Evolutionary conservation across 2,797 vertebrate species (phyloP).

Genomic region (Cichlasoma orientale): DNA sequence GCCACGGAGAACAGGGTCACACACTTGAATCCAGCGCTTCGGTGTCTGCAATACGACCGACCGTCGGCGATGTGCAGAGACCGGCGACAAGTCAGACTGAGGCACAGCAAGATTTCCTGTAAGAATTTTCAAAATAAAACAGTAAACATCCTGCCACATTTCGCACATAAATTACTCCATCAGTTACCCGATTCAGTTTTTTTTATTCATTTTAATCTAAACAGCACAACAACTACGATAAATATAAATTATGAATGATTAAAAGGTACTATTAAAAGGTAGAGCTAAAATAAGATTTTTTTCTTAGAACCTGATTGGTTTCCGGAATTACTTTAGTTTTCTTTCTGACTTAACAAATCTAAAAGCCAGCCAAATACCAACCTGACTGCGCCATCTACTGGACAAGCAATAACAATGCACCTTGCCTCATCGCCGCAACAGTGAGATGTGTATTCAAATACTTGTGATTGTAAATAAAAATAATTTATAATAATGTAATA

Average conservation of each 20-base stretch:
- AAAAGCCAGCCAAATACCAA: neutral
- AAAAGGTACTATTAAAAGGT: neutral
- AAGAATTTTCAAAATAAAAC: slow-evolving; percentile 18
- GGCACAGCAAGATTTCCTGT: neutral
- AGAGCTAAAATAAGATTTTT: neutral
- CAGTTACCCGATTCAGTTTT: neutral
- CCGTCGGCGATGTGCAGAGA: neutral
- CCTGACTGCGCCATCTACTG: slow-evolving; percentile 56
- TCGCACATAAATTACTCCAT: neutral
- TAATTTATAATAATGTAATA: neutral
- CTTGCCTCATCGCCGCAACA: neutral
- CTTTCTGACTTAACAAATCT: neutral
- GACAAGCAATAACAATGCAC: slow-evolving; percentile 16
- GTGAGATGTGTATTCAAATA: neutral
- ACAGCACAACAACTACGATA: neutral
- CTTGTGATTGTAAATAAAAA: neutral
- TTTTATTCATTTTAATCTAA: neutral
- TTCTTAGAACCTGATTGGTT: neutral
- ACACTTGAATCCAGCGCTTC: slow-evolving; percentile 66
- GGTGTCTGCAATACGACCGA: neutral
- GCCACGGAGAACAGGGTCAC: neutral
- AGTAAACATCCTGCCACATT: neutral
- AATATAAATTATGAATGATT: neutral
- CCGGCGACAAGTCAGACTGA: neutral
- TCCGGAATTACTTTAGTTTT: neutral